Evolutionary conservation across 1,140 invertebrate genomes (phyloP), one percentile per base, ranked within the genome.

Genomic region (Pseudomyrmex sp.): DNA sequence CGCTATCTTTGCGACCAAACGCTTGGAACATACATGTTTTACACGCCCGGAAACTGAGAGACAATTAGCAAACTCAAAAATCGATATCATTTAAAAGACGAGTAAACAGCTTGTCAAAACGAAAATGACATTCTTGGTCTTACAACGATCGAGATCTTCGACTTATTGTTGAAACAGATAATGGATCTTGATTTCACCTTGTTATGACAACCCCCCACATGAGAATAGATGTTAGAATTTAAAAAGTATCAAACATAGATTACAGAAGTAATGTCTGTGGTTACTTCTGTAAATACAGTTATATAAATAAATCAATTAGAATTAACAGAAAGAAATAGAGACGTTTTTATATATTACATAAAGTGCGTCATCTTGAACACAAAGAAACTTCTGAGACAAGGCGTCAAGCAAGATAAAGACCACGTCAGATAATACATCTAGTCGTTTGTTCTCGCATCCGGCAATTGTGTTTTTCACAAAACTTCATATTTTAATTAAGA

Each of bases 11-110:
- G 87, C 84, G 0, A 93, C 82, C 0, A 94, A 56, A 1, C 91
- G 84, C 0, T 91, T 85, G n/a, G n/a, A n/a, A 9, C 90, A 91
- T 0, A 61, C 79, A 8, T 89, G 88, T 23, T 92, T 89, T 1
- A 93, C 69, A 1, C 89, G 3, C 5, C 93, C 89, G 23, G 93
- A 93, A 46, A 87, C 89, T 92, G 1, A 93, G 73, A 0, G 89
- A 89, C 54, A 92, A 90, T 75, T 94, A 92, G 7, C 18, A 82
- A 0, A 93, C 88, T 70, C 88, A 87, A 0, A 89, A 85, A 58
- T 91, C 82, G 0, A 89, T 83, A 18, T 93, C 91, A 48, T 89
- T 85, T 0, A 94, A 5, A 9, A 94, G 56, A 1, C 54, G 74
- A 65, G 85, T 90, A n/a, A 92, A 91, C 2, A 94, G 72, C 35